Evolutionary conservation across 1,140 invertebrate species (phyloP).

Genomic region (Anastrepha ludens): DNA sequence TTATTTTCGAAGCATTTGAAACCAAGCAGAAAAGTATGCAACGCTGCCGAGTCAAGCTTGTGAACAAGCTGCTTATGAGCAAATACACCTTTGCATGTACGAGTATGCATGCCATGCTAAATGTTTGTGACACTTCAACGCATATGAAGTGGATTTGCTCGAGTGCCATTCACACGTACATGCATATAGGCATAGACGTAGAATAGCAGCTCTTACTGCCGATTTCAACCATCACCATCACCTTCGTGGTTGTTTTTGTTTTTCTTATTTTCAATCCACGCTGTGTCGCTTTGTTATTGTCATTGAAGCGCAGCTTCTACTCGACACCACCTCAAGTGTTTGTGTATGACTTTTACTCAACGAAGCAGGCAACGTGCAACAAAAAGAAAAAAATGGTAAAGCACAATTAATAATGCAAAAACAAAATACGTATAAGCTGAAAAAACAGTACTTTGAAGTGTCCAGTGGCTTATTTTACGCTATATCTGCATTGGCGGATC

Average conservation of each 20-base stretch:
- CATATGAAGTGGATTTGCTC: constrained; percentile 36
- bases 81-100: background rate
- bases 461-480: background rate
- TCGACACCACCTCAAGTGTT: constrained; percentile 32
- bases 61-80: constrained; percentile 9
- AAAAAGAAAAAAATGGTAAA: background rate
- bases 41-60: constrained; percentile 1
- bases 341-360: background rate
- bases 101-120: background rate
- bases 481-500: background rate
- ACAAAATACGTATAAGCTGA: background rate
- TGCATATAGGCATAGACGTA: background rate
- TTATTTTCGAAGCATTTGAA: background rate
- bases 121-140: constrained; percentile 39
- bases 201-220: background rate
- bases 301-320: constrained; percentile 21
- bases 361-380: background rate
- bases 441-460: background rate
- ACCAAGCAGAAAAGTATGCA: constrained; percentile 42
- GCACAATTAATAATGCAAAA: background rate
- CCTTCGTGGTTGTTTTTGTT: background rate
- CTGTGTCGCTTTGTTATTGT: constrained; percentile 1
- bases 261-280: background rate
- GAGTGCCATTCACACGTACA: background rate
- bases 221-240: background rate